Base-by-base conservation (phyloP, 2,113 vertebrate genomes). In the Dromiciops gliroides region DNA sequence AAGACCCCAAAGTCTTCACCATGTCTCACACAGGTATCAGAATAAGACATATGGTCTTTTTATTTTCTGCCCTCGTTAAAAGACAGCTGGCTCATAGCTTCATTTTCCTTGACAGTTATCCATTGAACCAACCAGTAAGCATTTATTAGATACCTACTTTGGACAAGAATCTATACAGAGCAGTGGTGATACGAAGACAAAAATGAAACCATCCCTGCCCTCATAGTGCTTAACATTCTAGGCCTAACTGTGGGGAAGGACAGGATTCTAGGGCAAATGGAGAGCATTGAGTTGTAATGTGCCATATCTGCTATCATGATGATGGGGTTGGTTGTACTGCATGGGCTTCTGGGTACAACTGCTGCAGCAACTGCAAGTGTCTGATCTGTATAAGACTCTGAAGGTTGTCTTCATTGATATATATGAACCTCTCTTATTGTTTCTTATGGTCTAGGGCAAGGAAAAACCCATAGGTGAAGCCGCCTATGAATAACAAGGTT, bases 161-260 rank as follows among this genome's bases (percentile, higher is more conserved):
- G 19, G 37, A 75, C 16, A 75, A 37, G 37, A 11, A 37, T 67
- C 60, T 67, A 4, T 67, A 67, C 37, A 22, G 37, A 75, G 37
- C 37, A 22, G 4, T 75, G 14, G 16, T 75, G 67, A 75, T n/a
- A 75, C 16, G 37, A n/a, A n/a, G 37, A 75, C 37, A 16, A 75
- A 75, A 37, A 75, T 75, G 31, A 75, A n/a, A 19, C 28, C 31
- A 37, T n/a, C 14, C 31, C 14, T 75, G 12, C 60, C 60, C 67
- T 75, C 67, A n/a, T 1, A 9, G 31, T 60, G 50, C 91, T 91
- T 47, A 83, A 83, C 49, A 94, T 91, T 50, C 56, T 96, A 52
- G 47, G 60, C 93, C 50, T 53, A 24, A 31, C 37, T 47, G 0
- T 93, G 37, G 0, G 91, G 89, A 95, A 89, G 75, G 28, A 11